Evolutionary conservation across 2,797 vertebrate species (phyloP), one percentile per base, ranked within the genome.

Genomic region (Hippocampus kuda): DNA sequence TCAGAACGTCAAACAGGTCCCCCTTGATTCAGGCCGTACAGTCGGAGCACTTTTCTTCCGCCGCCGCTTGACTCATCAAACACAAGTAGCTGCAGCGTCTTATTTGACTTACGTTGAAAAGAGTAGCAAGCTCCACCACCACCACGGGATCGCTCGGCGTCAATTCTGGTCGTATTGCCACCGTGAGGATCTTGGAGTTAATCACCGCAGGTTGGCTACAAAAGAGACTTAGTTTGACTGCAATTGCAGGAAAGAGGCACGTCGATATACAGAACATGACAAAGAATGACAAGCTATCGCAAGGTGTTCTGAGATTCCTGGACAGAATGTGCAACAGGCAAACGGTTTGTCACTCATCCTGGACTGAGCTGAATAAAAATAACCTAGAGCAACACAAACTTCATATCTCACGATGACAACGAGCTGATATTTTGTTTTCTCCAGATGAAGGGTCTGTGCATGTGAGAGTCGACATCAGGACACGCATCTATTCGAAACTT

Each of bases 131-230:
- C 85, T 99, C 97, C 81, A 98, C 94, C 61, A 94, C 91, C 59
- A 98, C 93, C 54, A 94, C 91, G n/a, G 96, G 94, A 72, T 97
- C 95, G 0, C 91, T 84, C n/a, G 93, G 93, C 73, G 93, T 93
- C 2, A 94, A 95, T 8, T 92, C 92, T 0, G 97, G 97, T 66
- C 95, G 93, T 62, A 98, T 93, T 0, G 95, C 98, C 86, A 99
- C 95, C 0, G 93, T 94, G 85, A 98, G 90, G 81, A 98, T 94
- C 86, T 95, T 94, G 68, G 97, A 98, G 79, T 92, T 95, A 84
- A 99, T 91, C 0, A 95, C 92, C 57, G 92, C 84, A 0, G 95
- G 94, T 67, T 91, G 85, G 85, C 95, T 97, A 84, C 10, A 67
- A 62, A 71, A 51, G 78, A 65, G 15, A 30, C 53, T 56, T 3